Base-by-base conservation (phyloP, 2,113 vertebrate genomes). In the Lasiurus cinereus region DNA sequence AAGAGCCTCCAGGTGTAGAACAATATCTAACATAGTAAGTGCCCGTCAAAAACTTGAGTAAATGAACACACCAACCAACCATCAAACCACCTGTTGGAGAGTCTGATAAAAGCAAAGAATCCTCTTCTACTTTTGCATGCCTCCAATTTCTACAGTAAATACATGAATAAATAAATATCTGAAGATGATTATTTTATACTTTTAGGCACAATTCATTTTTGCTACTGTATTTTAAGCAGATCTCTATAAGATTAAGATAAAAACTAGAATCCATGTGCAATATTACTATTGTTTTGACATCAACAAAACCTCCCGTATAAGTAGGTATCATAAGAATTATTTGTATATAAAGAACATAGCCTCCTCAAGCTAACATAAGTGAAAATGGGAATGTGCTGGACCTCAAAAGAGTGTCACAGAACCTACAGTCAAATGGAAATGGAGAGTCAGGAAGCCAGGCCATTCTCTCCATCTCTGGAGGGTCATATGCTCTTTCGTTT, bases 61-160 rank as follows among this genome's bases (percentile, higher is more conserved):
- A 77, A 67, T 54, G 50, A 93, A 83, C 80, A 15, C 3, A 56
- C n/a, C 31, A 92, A 12, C 27, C 73, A 73, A 16, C 27, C 15
- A 22, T 8, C 27, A 48, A 82, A 8, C 62, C 80, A 10, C 52
- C 64, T 43, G 39, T 62, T 79, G 64, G 59, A 88, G 67, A 88
- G 43, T 77, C 31, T 77, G n/a, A 72, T 78, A 54, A 67, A 91
- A 86, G 33, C 66, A 77, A 56, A 87, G 59, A 86, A 67, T 22
- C 27, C 14, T 56, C 27, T 48, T 50, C 29, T 73, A 33, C 36
- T 73, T 77, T 54, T 80, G 4, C 39, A 16, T 52, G 56, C 46
- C 31, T 86, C 21, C 15, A 70, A 62, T 74, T 86, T 67, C 74
- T 83, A 2, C 54, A 94, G 24, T 84, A 62, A 85, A 67, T 48